Conservation (phyloP, 2,113 vertebrate genomes). For the Aleadryas rufinucha region DNA sequence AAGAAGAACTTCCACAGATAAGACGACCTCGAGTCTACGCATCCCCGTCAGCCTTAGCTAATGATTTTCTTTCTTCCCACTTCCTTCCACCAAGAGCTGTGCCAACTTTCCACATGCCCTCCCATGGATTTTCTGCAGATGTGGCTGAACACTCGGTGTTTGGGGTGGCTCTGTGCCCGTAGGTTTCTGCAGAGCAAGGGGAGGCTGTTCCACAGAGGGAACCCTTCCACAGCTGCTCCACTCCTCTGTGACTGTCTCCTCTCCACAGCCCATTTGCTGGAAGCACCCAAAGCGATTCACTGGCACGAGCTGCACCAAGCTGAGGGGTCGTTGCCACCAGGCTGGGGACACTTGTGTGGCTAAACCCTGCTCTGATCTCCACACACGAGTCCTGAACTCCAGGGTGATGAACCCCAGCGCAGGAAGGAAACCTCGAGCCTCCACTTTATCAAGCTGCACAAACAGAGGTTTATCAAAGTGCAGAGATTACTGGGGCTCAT, state of each 20-base stretch:
- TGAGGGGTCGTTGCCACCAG: background rate
- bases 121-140: constrained; percentile 46
- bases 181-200: constrained; percentile 6
- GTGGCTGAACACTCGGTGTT: background rate
- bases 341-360: background rate
- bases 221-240: background rate
- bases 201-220: background rate
- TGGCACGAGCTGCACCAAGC: background rate
- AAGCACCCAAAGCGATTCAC: background rate
- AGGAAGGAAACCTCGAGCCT: constrained; percentile 46
- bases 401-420: background rate
- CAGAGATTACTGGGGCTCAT: background rate
- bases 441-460: background rate
- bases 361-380: background rate
- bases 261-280: background rate
- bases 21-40: background rate
- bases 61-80: constrained; percentile 52
- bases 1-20: constrained; percentile 54
- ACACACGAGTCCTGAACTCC: background rate
- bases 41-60: background rate
- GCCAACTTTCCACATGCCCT: constrained; percentile 55
- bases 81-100: constrained; percentile 18
- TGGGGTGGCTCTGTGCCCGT: constrained; percentile 20
- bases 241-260: background rate
- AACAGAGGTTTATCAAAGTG: background rate